A percentile compares a stretch with the other conserved stretches of the same genome.
Evolutionary conservation across 2,113 vertebrate species (phyloP).

Genomic region (Sphyrna mokarran): DNA sequence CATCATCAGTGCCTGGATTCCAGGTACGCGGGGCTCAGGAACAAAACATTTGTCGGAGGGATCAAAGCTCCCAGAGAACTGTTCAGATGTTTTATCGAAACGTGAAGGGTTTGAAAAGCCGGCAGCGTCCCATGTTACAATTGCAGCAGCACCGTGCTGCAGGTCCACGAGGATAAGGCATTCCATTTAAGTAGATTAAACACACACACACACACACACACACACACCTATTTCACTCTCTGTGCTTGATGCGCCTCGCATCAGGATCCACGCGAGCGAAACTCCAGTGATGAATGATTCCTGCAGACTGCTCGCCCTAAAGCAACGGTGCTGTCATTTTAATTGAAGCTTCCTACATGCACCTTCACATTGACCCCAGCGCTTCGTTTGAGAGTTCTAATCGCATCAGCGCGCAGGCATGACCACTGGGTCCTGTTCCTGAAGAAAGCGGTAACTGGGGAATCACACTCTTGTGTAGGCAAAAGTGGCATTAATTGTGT

Average conservation of each 20-base stretch:
- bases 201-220: neutral
- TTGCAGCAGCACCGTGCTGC: neutral
- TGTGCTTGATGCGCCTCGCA: slow-evolving; percentile 2
- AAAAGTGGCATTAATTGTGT: slow-evolving; percentile 9
- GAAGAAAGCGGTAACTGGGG: neutral
- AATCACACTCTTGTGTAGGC: neutral
- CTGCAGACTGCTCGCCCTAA: slow-evolving; percentile 20
- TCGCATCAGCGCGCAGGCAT: slow-evolving; percentile 1
- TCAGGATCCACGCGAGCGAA: slow-evolving; percentile 9
- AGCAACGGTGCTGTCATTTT: slow-evolving; percentile 30
- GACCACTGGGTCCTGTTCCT: neutral
- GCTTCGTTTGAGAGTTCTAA: neutral
- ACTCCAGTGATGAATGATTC: slow-evolving; percentile 8
- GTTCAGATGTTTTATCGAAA: neutral
- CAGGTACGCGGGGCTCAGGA: neutral
- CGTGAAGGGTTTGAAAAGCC: neutral
- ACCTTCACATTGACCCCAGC: slow-evolving; percentile 29
- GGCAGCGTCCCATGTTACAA: neutral
- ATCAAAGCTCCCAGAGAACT: neutral
- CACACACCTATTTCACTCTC: neutral
- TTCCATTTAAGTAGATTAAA: slow-evolving; percentile 31
- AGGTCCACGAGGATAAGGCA: neutral
- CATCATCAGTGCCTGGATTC: neutral
- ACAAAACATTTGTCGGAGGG: neutral
- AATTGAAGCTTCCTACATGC: slow-evolving; percentile 9